Evolutionary conservation across 2,797 vertebrate species (phyloP).

Genomic region (Florisuga fusca): DNA sequence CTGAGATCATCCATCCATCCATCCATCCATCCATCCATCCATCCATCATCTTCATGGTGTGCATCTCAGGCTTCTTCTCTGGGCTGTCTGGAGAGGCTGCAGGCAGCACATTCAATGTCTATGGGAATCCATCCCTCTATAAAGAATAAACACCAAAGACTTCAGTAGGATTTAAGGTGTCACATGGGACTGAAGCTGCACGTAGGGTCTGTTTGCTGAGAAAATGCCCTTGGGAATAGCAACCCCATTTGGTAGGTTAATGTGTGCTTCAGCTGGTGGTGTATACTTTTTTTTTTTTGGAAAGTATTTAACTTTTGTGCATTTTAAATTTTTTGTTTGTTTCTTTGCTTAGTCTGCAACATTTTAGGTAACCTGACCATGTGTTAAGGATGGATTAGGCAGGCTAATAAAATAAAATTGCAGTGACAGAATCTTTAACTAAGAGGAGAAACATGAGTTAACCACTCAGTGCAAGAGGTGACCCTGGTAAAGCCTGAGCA

Average conservation of each 20-base stretch:
- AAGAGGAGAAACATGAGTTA: background rate
- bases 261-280: background rate
- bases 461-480: background rate
- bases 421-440: background rate
- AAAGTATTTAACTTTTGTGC: too few species aligned
- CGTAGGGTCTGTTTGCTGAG: background rate
- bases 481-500: background rate
- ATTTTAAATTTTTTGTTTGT: background rate
- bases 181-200: background rate
- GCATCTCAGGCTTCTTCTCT: background rate
- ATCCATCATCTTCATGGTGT: background rate
- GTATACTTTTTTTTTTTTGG: background rate
- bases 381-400: background rate
- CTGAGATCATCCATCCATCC: background rate
- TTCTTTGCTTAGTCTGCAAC: background rate
- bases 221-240: background rate
- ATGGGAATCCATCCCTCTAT: background rate
- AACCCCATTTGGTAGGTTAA: background rate
- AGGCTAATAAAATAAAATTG: background rate
- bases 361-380: background rate
- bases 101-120: background rate
- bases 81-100: background rate
- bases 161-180: background rate
- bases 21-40: too few species aligned
- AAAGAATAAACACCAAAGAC: background rate